Evolutionary conservation across 2,113 vertebrate genomes (phyloP).

Genomic region (Eudorcas thomsonii): DNA sequence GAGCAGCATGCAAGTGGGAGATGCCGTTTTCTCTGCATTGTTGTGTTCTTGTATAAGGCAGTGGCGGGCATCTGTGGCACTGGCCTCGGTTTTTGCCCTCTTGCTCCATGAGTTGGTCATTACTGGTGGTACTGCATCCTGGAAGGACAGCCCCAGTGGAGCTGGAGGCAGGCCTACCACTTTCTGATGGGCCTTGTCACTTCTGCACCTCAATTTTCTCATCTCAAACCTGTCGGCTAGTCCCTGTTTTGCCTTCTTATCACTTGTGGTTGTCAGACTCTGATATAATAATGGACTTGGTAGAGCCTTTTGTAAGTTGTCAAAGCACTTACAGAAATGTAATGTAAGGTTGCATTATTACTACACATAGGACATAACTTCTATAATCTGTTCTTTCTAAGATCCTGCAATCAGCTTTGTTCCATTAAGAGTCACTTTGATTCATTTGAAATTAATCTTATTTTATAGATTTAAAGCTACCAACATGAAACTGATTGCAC

Average conservation of each 20-base stretch:
- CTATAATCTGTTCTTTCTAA: not conserved
- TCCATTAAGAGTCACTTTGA: not conserved
- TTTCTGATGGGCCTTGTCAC: not conserved
- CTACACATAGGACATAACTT: not conserved
- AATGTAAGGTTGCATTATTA: not conserved
- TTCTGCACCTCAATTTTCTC: not conserved
- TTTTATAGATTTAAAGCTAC: slow-evolving; percentile 23
- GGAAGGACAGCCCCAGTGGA: not conserved
- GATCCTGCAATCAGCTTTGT: not conserved
- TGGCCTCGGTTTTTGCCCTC: not conserved
- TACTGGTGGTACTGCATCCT: not conserved
- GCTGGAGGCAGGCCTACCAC: not conserved
- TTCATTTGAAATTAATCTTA: not conserved
- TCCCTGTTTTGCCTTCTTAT: not conserved
- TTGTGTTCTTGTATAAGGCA: not conserved
- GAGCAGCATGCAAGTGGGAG: not conserved
- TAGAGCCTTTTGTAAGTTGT: not conserved
- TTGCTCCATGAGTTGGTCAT: not conserved
- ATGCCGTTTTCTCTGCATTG: not conserved
- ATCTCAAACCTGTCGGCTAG: not conserved
- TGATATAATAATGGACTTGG: not conserved
- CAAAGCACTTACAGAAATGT: not conserved
- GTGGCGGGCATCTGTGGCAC: not conserved
- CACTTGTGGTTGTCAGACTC: not conserved
- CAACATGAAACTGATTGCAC: not conserved